phyloP scores from a whole-genome alignment of 2,797 vertebrate genomes.

The Arremon brunneinucha region DNA sequence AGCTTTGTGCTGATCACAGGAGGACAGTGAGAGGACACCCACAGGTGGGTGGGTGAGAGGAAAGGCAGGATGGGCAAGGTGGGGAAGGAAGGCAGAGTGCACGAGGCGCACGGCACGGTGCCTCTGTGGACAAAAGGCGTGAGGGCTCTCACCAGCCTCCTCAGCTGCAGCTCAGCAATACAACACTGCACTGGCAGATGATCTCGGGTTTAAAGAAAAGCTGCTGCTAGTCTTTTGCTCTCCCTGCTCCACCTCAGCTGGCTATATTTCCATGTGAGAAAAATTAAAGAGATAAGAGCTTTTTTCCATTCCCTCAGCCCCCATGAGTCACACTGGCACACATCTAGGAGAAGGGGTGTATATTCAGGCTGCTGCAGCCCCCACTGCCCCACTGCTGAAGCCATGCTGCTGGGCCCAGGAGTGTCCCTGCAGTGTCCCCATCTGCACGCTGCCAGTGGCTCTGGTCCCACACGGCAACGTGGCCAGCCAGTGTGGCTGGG shows the following conservation, averaged over 20 bases:
- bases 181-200: not conserved
- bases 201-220: not conserved
- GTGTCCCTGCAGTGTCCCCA: not conserved
- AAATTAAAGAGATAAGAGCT: not conserved
- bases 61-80: not conserved
- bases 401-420: accelerated
- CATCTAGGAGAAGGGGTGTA: not conserved
- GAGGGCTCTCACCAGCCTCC: not conserved
- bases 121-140: not conserved
- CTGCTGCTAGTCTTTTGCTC: not conserved
- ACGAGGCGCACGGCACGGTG: accelerated
- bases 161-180: not conserved
- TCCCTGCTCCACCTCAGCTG: not conserved
- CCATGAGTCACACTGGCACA: accelerated
- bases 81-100: not conserved
- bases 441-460: not conserved
- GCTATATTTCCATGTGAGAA: not conserved
- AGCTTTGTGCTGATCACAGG: conserved; percentile 1
- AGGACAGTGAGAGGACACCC: not conserved
- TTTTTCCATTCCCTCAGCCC: not conserved
- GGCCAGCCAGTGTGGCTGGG: not conserved
- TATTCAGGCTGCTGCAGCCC: not conserved
- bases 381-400: accelerated
- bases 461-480: not conserved
- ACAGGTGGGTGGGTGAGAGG: not conserved